Evolutionary conservation across 2,113 vertebrate genomes (phyloP), one percentile per base, ranked within the genome.

Genomic region (Lepidothrix coronata): DNA sequence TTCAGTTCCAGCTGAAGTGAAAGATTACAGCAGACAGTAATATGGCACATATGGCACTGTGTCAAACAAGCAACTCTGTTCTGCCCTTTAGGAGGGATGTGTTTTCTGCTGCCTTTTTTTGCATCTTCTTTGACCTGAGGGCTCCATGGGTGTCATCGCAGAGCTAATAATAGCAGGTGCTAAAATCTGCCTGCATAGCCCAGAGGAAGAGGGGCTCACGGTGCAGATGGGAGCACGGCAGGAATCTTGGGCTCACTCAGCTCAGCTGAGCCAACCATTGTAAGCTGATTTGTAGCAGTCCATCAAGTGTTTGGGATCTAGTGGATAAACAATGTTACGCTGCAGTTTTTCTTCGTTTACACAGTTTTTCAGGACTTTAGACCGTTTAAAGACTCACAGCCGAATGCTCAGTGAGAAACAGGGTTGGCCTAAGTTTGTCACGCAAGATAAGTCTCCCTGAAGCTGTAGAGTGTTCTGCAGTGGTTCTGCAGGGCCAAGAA

Each of bases 191-290:
- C 57, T 24, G 17, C 6, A 3, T 30, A 65, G 6, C 10, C 6
- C 25, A 6, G 51, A 62, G 27, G 35, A 55, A 51, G n/a, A 70
- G 9, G 14, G 21, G 9, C 22, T 86, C 11, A 7, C 7, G 12
- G 27, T 3, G 46, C 44, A 44, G 54, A 33, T 20, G 55, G 33
- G 31, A 7, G 3, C 51, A 25, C 0, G 2, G 51, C 4, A 25
- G 9, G n/a, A 57, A 20, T 7, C 39, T 9, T 0, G 0, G 3
- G 21, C 30, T 58, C 37, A 10, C 41, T 23, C n/a, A 19, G 37
- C 70, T 71, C 51, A 44, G 7, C 20, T 0, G 0, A 66, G 11
- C n/a, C 68, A 71, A 49, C 11, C 8, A 12, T 31, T 58, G 30
- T 30, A 78, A 55, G 35, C 17, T 43, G 33, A 37, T 61, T 23